Base-by-base conservation (phyloP, 2,888 invertebrate species). In the Pilophorus perplexus region DNA sequence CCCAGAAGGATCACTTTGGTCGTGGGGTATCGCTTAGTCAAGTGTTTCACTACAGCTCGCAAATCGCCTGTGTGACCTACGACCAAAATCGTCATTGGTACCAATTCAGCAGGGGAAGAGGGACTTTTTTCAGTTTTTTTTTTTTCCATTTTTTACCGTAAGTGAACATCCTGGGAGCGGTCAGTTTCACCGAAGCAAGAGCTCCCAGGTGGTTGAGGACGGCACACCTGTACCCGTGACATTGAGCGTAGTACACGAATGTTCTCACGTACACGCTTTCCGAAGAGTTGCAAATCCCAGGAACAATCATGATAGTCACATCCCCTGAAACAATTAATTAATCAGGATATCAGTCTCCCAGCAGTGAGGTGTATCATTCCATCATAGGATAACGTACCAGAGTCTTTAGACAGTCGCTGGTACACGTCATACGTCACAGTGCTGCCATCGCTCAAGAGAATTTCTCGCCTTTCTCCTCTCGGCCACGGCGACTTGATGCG, bases 151-250 rank as follows among this genome's bases (percentile, higher is more conserved):
- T 27, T 82, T 80, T 80, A 93, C 95, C 95, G 76, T 95, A 96
- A 46, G 90, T 89, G 78, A 95, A 96, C 75, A 96, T 91, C 73
- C 95, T 81, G 38, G 88, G 85, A 59, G 93, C 85, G 5, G 95
- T 93, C 25, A 96, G 87, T 68, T 88, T 87, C 62, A 94, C 89
- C 76, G 89, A 87, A 72, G 85, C 83, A 59, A 96, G 79, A 3
- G 93, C 93, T 10, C 96, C 96, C 70, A 96, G 87, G 77, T 96
- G 95, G 80, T 96, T 96, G 71, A 96, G 83, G 23, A 95, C 94
- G 3, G 91, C 91, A 77, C 93, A 93, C 70, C 94, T 82, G 79
- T 90, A 95, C 1, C 95, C 95, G 76, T 90, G 88, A 73, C 88
- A 88, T 77, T 93, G 93, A 12, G 93, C 93, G 78, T 92, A 89